Percentiles rank a stretch among this genome's conserved stretches.
Evolutionary conservation across 2,888 invertebrate genomes (phyloP).

Genomic region (Peribatodes rhomboidaria): DNA sequence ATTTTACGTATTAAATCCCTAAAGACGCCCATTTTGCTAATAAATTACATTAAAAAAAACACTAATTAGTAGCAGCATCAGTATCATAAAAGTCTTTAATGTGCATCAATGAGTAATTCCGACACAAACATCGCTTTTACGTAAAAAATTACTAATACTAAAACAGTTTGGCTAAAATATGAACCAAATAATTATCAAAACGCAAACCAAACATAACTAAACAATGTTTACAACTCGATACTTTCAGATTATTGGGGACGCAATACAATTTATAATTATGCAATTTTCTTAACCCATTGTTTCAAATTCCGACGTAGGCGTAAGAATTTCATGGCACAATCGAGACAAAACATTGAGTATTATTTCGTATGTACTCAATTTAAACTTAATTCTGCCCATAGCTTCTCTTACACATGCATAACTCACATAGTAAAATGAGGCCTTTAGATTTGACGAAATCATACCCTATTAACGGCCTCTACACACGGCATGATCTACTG

Average conservation of each 20-base stretch:
- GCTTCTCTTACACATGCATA: neutral
- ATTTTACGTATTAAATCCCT: neutral
- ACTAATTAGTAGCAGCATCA: neutral
- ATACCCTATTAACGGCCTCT: neutral
- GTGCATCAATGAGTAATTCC: neutral
- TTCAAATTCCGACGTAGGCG: neutral
- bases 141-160: neutral
- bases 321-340: neutral
- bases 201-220: neutral
- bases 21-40: neutral
- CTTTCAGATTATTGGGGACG: neutral
- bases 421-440: neutral
- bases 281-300: constrained; percentile 3
- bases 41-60: too few species aligned
- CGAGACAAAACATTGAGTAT: constrained; percentile 6
- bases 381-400: neutral
- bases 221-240: constrained; percentile 2
- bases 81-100: neutral
- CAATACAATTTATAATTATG: constrained; percentile 27
- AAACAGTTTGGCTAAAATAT: constrained; percentile 2
- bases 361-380: neutral
- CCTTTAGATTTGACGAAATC: neutral
- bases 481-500: too few species aligned
- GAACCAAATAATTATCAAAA: neutral
- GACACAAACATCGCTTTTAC: neutral